A percentile compares a stretch with the other conserved stretches of the same genome.
Evolutionary conservation across 2,113 vertebrate genomes (phyloP).

Genomic region (Galeopterus variegatus): DNA sequence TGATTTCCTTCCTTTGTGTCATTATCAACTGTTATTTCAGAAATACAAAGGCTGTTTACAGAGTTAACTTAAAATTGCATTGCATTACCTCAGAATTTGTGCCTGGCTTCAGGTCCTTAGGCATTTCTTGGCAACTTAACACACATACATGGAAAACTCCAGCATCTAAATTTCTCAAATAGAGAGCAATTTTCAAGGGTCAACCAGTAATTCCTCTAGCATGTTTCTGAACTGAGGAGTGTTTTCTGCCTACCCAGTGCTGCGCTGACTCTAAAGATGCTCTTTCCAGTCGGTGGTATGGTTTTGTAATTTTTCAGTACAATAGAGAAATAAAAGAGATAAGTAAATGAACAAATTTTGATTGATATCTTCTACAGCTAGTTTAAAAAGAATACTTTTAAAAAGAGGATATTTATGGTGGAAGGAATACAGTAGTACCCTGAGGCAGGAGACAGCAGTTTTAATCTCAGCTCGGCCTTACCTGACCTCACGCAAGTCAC

Average conservation of each 20-base stretch:
- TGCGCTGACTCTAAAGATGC: background rate
- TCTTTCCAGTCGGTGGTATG: background rate
- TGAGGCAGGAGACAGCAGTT: background rate
- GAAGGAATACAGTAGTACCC: background rate
- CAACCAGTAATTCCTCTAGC: conserved; percentile 67
- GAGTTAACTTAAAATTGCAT: conserved; percentile 65
- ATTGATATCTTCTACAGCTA: background rate
- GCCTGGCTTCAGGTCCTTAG: conserved; percentile 44
- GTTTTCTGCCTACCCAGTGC: conserved; percentile 59
- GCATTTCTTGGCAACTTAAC: conserved; percentile 79
- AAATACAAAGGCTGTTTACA: conserved; percentile 71
- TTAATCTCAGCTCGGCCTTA: background rate
- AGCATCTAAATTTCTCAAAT: conserved; percentile 75
- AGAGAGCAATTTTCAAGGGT: conserved; percentile 69
- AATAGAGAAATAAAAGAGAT: background rate
- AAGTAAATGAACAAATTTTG: background rate
- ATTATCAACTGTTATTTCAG: conserved; percentile 66
- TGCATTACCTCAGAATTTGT: conserved; percentile 77
- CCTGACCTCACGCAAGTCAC: background rate
- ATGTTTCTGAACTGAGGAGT: conserved; percentile 68
- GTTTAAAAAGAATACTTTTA: background rate
- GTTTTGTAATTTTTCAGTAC: background rate
- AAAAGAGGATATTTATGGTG: background rate
- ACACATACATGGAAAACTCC: conserved; percentile 61
- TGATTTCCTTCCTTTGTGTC: conserved; percentile 72